Percentiles rank a stretch among this genome's conserved stretches.
Conservation (phyloP, 2,797 vertebrate species). For the Alca torda region DNA sequence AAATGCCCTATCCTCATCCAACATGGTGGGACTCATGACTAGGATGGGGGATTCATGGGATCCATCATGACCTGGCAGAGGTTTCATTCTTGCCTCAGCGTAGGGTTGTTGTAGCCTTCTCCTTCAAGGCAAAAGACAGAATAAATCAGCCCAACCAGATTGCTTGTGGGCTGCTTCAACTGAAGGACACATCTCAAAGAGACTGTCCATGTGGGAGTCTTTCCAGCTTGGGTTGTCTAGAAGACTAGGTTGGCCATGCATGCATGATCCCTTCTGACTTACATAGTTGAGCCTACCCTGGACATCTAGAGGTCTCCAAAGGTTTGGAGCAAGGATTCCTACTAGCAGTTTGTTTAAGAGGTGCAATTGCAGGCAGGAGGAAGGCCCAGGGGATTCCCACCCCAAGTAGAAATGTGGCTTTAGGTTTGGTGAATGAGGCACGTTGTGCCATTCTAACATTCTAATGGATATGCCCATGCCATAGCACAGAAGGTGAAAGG, state of each 20-base stretch:
- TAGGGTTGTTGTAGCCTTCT: neutral
- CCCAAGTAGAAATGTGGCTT: neutral
- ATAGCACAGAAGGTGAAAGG: neutral
- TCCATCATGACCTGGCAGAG: neutral
- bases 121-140: neutral
- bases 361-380: neutral
- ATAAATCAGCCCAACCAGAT: neutral
- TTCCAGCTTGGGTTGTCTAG: neutral
- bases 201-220: neutral
- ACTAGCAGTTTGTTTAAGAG: neutral
- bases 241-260: neutral
- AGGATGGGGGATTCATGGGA: too few species aligned
- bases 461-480: neutral
- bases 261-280: neutral
- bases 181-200: neutral
- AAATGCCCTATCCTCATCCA: neutral
- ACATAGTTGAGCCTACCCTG: neutral
- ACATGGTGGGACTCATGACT: accelerated
- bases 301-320: neutral
- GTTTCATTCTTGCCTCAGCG: neutral
- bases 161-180: neutral
- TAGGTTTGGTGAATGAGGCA: neutral
- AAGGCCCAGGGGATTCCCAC: neutral
- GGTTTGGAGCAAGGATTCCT: neutral
- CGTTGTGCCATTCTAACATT: neutral